Percentiles rank a stretch among this genome's conserved stretches.
Evolutionary conservation across 2,888 invertebrate genomes (phyloP).

Genomic region (Hedya salicella): DNA sequence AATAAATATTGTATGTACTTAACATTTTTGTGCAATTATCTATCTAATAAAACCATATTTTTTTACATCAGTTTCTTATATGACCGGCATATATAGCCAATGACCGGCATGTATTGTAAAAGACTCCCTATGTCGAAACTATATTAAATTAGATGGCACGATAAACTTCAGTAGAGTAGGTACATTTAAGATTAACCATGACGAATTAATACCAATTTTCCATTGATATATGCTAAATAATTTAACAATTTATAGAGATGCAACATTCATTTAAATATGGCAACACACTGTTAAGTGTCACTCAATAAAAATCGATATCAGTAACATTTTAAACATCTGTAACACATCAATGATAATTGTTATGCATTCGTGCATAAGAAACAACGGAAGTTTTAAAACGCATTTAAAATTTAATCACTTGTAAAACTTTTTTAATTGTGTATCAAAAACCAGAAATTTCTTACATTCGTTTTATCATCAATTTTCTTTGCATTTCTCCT

Average conservation of each 20-base stretch:
- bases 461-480: background rate
- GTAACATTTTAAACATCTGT: slow-evolving; percentile 31
- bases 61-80: too few species aligned
- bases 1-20: too few species aligned
- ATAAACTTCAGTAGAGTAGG: slow-evolving; percentile 27
- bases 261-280: slow-evolving; percentile 42
- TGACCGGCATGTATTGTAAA: slow-evolving; percentile 9
- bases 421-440: slow-evolving; percentile 9
- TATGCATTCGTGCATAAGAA: slow-evolving; percentile 8
- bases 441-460: slow-evolving; percentile 26
- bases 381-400: slow-evolving; percentile 19
- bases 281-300: slow-evolving; percentile 20
- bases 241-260: slow-evolving; percentile 39
- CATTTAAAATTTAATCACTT: slow-evolving; percentile 27
- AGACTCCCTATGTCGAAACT: slow-evolving; percentile 18
- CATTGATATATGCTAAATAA: slow-evolving; percentile 34
- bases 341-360: slow-evolving; percentile 18
- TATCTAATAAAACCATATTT: too few species aligned
- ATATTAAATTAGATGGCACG: slow-evolving; percentile 37
- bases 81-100: too few species aligned
- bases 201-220: slow-evolving; percentile 23
- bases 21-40: too few species aligned
- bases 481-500: background rate
- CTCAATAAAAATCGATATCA: slow-evolving; percentile 19
- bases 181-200: slow-evolving; percentile 34